A percentile compares a stretch with the other conserved stretches of the same genome.
phyloP scores from a whole-genome alignment of 2,888 invertebrate species.

The Athalia circularis region DNA sequence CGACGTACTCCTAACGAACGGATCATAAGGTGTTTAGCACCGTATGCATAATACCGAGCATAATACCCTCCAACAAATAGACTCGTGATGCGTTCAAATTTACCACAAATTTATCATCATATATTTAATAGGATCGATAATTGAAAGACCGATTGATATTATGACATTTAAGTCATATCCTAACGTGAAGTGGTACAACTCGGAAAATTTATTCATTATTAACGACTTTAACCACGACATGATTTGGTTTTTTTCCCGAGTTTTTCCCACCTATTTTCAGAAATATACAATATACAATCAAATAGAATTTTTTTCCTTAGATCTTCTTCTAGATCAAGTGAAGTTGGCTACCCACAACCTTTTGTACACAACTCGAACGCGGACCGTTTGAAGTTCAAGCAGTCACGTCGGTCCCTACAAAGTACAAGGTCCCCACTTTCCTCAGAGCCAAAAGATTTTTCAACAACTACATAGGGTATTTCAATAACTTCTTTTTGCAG shows the following conservation, averaged over 20 bases:
- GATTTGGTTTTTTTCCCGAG: slow-evolving; percentile 5
- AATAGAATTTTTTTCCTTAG: slow-evolving; percentile 20
- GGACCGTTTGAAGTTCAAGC: slow-evolving; percentile 13
- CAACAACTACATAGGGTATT: background rate
- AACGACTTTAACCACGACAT: background rate
- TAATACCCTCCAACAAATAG: background rate
- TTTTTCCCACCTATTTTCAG: background rate
- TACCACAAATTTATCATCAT: background rate
- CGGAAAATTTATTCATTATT: no score
- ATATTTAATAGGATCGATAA: background rate
- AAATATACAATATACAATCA: slow-evolving; percentile 14
- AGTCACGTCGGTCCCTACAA: background rate
- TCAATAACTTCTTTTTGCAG: background rate
- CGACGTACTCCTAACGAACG: slow-evolving; percentile 31
- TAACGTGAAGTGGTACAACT: no score
- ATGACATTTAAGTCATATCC: no score
- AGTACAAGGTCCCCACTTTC: slow-evolving; percentile 22
- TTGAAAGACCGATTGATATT: background rate
- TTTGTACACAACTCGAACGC: slow-evolving; percentile 12
- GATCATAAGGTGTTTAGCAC: slow-evolving; percentile 30
- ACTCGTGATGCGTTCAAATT: background rate
- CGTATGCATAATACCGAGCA: background rate
- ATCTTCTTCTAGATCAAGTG: slow-evolving; percentile 37
- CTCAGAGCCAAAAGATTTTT: slow-evolving; percentile 1
- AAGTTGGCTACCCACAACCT: slow-evolving; percentile 20